Base-by-base conservation (phyloP, 2,113 vertebrate species). In the Melanerpes formicivorus region DNA sequence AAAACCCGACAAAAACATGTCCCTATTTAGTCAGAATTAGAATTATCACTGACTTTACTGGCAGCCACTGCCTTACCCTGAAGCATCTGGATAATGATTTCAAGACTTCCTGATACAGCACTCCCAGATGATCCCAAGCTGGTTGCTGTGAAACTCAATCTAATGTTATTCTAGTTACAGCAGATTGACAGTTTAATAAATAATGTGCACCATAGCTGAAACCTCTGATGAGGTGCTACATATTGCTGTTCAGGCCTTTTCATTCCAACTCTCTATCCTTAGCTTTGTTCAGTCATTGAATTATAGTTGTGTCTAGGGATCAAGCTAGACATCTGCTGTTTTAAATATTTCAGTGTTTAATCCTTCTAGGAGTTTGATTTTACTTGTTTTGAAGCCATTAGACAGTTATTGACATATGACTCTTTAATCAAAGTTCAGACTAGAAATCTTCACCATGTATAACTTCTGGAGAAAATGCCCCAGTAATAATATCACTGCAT, bases 131-230 rank as follows among this genome's bases (percentile, higher is more conserved):
- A 91, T 83, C 30, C 42, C 80, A 82, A 93, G 48, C 40, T 92
- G 27, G 32, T 80, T 86, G 60, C 66, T 91, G 88, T 54, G 76
- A 30, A 94, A 80, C 54, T 80, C 9, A 2, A 66, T 71, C 72
- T 91, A 83, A 91, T 69, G 73, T 30, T 91, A 37, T 94, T 78
- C 69, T 80, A 80, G 82, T 93, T 90, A 77, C 0, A 0, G 60
- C 69, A 93, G 93, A 86, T 56, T 94, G 93, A 91, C 82, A 91
- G 76, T 95, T 95, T 95, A 95, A 94, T 96, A 95, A 93, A 94
- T 93, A 95, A 93, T 91, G 54, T 69, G 42, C 22, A 58, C 72
- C 71, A 88, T 23, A 85, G 32, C 42, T 91, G 93, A 93, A 95
- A 80, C 30, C 60, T 94, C 85, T 74, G 76, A 86, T 88, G 91